Conservation (phyloP, 2,113 vertebrate genomes). For the Mirounga angustirostris region DNA sequence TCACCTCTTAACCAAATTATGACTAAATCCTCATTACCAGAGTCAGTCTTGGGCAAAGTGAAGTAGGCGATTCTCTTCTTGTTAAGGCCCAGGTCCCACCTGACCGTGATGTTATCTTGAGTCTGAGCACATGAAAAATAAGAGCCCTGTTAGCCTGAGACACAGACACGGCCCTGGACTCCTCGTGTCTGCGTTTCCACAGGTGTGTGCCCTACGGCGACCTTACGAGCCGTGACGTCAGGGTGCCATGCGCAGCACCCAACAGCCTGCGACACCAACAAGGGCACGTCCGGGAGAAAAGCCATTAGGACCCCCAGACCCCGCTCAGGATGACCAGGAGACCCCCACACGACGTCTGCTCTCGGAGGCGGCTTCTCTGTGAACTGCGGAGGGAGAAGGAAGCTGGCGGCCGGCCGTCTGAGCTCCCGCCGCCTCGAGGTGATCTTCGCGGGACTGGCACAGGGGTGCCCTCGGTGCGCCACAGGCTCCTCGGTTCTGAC, state of each 20-base stretch:
- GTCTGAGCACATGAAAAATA: slow-evolving; percentile 89
- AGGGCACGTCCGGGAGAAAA: neutral
- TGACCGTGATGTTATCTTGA: slow-evolving; percentile 99
- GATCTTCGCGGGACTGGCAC: neutral
- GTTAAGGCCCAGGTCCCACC: slow-evolving; percentile 99
- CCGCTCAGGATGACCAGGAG: neutral
- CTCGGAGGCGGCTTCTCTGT: neutral
- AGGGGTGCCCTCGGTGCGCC: neutral
- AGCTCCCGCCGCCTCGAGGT: rapidly evolving
- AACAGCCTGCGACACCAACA: neutral
- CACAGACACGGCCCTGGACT: neutral
- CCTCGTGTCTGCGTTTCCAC: neutral
- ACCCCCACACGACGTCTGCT: neutral
- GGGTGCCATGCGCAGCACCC: neutral
- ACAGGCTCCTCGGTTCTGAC: neutral
- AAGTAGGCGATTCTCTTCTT: slow-evolving; percentile 99
- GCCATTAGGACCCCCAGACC: neutral
- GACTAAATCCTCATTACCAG: slow-evolving; percentile 90
- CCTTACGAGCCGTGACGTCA: neutral
- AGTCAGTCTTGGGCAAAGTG: slow-evolving; percentile 99
- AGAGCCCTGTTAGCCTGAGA: slow-evolving; percentile 52
- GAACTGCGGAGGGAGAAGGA: neutral
- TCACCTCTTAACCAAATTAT: slow-evolving; percentile 76
- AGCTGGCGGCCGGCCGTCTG: rapidly evolving
- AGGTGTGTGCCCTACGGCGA: neutral